Evolutionary conservation across 2,113 vertebrate species (phyloP), one percentile per base, ranked within the genome.

Genomic region (Plectropomus leopardus): DNA sequence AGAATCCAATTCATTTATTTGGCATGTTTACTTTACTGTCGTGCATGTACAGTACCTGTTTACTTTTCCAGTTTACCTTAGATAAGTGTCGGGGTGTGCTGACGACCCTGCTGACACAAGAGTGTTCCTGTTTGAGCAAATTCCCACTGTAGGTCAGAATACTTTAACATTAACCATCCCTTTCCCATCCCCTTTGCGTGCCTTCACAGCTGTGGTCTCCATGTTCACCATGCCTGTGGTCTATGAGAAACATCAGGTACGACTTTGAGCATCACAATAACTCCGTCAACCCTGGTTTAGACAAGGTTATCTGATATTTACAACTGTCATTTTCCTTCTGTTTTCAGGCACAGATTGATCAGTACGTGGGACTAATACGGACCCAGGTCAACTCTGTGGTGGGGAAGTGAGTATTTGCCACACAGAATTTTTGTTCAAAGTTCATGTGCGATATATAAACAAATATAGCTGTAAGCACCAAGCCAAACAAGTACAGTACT

Each of bases 161-260:
- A 57, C 15, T 30, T 21, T 28, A 19, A 83, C 42, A 34, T 61
- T 36, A 80, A 80, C 44, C 10, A 7, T 68, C 53, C 21, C 50
- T 73, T 6, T 81, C 61, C 44, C 9, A n/a, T n/a, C n/a, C n/a
- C n/a, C n/a, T n/a, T n/a, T n/a, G n/a, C 73, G 73, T 93, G 70
- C 76, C 79, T 88, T 77, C 82, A 9, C 87, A 99, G 98, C 95
- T 88, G 97, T 99, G 94, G 96, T 99, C 86, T 98, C 97, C 72
- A 97, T 99, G 97, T 99, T 99, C 94, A 97, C 96, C 83, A 96
- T 99, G 92, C 98, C 98, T 0, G 96, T 98, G 88, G 97, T 99
- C 91, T 99, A 99, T 71, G 97, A 99, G 93, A 99, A 98, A 92
- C 97, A 99, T 91, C 98, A 99, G 97, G 98, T 99, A 95, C 81